A percentile compares a stretch with the other conserved stretches of the same genome.
Conservation (phyloP, 2,888 invertebrate species). For the Mythimna vitellina region DNA sequence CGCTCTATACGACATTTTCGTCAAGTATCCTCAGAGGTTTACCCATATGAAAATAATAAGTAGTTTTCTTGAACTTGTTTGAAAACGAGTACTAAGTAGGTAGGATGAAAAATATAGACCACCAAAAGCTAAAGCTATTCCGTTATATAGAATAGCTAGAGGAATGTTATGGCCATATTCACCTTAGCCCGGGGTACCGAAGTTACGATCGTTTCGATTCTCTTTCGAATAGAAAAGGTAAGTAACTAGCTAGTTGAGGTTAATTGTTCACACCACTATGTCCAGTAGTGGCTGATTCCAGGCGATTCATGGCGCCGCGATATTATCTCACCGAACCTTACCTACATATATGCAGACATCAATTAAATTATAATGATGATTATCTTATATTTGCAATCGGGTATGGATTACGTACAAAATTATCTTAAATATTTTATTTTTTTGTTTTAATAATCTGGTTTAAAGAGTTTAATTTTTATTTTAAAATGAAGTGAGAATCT, state of each 20-base stretch:
- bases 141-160: neutral
- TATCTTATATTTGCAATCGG: conserved; percentile 20
- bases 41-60: no score
- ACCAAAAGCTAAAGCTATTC: neutral
- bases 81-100: neutral
- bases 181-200: no score
- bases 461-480: conserved; percentile 5
- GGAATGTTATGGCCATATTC: neutral
- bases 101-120: neutral
- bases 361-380: conserved; percentile 30
- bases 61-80: no score
- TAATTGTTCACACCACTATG: neutral
- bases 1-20: no score
- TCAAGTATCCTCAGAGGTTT: no score
- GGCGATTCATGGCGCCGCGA: neutral
- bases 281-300: neutral
- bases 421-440: conserved; percentile 13
- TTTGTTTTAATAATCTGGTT: conserved; percentile 11
- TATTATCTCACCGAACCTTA: conserved; percentile 3
- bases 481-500: neutral
- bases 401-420: conserved; percentile 9
- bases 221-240: no score
- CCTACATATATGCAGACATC: conserved; percentile 10
- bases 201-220: no score
- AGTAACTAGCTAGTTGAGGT: no score